A percentile compares a stretch with the other conserved stretches of the same genome.
Conservation (phyloP, 2,888 invertebrate genomes). For the Argynnis bischoffii region DNA sequence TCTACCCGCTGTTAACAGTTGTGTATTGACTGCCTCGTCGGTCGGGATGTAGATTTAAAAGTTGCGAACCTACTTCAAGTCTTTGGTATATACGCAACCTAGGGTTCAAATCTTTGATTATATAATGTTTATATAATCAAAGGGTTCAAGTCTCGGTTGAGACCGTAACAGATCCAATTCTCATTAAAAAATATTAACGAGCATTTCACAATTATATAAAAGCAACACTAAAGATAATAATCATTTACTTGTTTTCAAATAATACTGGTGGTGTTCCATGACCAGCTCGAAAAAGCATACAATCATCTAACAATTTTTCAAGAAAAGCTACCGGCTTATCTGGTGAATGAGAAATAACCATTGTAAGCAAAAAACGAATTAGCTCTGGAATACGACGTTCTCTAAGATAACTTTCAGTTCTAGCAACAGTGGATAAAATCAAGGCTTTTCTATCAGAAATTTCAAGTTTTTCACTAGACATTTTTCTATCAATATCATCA, state of each 20-base stretch:
- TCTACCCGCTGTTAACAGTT: too few relatives aligned
- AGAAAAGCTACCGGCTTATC: conserved; percentile 54
- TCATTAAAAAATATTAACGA: too few relatives aligned
- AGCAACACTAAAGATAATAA: conserved; percentile 3
- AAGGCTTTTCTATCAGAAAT: conserved; percentile 55
- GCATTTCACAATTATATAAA: too few relatives aligned
- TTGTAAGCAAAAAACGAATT: conserved; percentile 63
- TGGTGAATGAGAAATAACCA: conserved; percentile 57
- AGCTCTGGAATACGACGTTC: conserved; percentile 70
- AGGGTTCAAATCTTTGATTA: too few relatives aligned
- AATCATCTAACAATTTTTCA: conserved; percentile 62
- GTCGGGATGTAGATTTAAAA: too few relatives aligned
- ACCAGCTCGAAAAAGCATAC: conserved; percentile 71
- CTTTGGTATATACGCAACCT: too few relatives aligned
- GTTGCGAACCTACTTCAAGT: too few relatives aligned
- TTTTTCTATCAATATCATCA: conserved; percentile 44
- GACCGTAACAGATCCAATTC: too few relatives aligned
- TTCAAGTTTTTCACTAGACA: conserved; percentile 39
- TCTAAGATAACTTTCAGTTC: conserved; percentile 65
- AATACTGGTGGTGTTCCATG: conserved; percentile 65
- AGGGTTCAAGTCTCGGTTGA: too few relatives aligned
- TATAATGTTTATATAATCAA: too few relatives aligned
- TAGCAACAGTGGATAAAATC: conserved; percentile 54
- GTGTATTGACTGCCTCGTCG: too few relatives aligned
- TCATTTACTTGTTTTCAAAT: conserved; percentile 61